phyloP scores from a whole-genome alignment of 1,140 invertebrate species.

The Papilio glaucus region DNA sequence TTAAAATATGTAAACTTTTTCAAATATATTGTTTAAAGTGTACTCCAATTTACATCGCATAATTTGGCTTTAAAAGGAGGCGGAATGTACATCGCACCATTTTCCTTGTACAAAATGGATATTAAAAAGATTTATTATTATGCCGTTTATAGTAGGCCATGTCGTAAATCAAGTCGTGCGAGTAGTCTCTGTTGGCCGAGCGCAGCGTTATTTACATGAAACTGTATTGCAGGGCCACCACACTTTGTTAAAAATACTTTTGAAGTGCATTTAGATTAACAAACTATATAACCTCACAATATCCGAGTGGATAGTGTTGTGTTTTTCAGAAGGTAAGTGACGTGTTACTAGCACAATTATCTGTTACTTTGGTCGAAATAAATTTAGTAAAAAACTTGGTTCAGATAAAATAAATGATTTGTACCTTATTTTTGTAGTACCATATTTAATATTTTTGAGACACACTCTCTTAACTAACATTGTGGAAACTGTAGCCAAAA shows the following conservation, averaged over 20 bases:
- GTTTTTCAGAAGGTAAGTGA: too few species aligned
- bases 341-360: too few species aligned
- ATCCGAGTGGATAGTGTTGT: too few species aligned
- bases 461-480: too few species aligned
- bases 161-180: constrained; percentile 34
- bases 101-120: constrained; percentile 33
- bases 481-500: too few species aligned
- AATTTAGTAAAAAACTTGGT: too few species aligned
- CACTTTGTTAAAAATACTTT: neutral
- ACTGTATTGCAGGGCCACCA: constrained; percentile 10
- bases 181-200: constrained; percentile 28
- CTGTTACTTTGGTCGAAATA: too few species aligned
- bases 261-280: neutral
- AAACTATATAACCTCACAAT: too few species aligned
- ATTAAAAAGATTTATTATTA: constrained; percentile 39
- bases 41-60: constrained; percentile 9
- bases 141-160: constrained; percentile 34
- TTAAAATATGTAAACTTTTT: too few species aligned
- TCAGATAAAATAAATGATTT: too few species aligned
- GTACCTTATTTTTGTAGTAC: too few species aligned
- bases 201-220: constrained; percentile 26
- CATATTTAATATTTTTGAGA: too few species aligned
- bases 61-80: constrained; percentile 11
- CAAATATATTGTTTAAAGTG: neutral
- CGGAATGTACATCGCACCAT: constrained; percentile 33